These are phyloP conservation scores for Aphelocoma coerulescens DNA, from an alignment of 2,113 vertebrate species.

Conservation along the genomic window DNA sequence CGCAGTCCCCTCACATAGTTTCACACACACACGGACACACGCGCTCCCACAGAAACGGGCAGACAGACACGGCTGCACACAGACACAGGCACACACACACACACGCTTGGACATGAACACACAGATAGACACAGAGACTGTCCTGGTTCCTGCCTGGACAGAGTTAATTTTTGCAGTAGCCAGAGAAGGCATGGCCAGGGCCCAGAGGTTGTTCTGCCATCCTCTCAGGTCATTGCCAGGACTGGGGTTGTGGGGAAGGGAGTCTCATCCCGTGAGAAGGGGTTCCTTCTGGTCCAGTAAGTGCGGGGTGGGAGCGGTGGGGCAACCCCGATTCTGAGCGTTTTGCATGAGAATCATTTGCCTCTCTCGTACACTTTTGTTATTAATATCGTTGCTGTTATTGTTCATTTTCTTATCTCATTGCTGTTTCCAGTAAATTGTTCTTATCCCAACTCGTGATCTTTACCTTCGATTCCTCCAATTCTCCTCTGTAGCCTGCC, in stretches of 20 bases:
- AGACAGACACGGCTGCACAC: not conserved
- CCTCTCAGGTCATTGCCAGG: not conserved
- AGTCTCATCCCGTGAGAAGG: not conserved
- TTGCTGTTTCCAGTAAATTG: not conserved
- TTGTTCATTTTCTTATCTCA: not conserved
- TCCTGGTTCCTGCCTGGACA: not conserved
- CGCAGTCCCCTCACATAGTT: not conserved
- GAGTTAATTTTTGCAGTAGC: not conserved
- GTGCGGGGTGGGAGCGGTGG: too few species aligned
- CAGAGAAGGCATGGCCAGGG: not conserved
- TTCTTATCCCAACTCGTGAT: not conserved
- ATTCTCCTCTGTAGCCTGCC: not conserved
- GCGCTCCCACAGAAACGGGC: not conserved
- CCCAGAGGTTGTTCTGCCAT: not conserved
- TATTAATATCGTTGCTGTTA: not conserved
- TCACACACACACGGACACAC: too few species aligned
- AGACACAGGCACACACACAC: too few species aligned
- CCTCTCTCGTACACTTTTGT: not conserved
- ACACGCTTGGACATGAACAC: not conserved
- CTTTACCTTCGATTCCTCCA: not conserved
- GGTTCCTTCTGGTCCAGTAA: not conserved
- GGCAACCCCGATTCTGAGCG: not conserved
- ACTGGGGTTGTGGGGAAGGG: not conserved
- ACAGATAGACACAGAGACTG: not conserved
- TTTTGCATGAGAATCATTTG: not conserved